These are phyloP conservation scores for Sclerurus mexicanus DNA, from an alignment of 2,113 vertebrate species.

Conservation along the genomic window DNA sequence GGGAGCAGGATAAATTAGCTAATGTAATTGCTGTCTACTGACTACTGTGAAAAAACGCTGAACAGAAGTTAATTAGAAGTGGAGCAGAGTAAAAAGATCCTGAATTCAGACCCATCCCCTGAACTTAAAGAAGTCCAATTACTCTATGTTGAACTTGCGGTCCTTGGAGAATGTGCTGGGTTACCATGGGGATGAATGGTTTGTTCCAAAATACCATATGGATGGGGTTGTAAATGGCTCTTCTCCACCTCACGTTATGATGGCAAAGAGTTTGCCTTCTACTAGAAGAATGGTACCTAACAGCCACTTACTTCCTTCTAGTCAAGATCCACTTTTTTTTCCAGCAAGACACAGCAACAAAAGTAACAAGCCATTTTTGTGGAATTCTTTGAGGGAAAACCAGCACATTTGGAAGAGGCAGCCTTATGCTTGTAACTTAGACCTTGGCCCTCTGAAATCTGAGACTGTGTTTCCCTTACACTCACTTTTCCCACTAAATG, in stretches of 20 bases:
- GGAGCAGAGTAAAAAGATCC: background rate
- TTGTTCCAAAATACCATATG: background rate
- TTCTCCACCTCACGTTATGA: background rate
- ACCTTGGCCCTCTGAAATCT: background rate
- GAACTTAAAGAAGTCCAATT: background rate
- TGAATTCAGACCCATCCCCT: background rate
- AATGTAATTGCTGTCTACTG: background rate
- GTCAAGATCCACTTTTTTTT: background rate
- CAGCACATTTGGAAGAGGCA: background rate
- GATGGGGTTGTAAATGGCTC: background rate
- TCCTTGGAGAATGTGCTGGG: background rate
- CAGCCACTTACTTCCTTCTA: background rate
- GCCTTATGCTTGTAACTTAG: background rate
- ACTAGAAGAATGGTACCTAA: background rate
- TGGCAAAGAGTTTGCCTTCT: background rate
- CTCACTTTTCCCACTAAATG: slow-evolving; percentile 21
- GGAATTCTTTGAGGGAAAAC: background rate
- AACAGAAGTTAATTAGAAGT: background rate
- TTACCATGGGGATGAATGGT: background rate
- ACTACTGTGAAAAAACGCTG: background rate
- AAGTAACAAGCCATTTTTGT: background rate
- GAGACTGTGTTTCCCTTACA: slow-evolving; percentile 13
- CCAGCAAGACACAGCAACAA: background rate
- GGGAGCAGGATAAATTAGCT: background rate
- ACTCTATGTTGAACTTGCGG: background rate